Evolutionary conservation across 2,888 invertebrate genomes (phyloP).

Genomic region (Lomographa bimaculata): DNA sequence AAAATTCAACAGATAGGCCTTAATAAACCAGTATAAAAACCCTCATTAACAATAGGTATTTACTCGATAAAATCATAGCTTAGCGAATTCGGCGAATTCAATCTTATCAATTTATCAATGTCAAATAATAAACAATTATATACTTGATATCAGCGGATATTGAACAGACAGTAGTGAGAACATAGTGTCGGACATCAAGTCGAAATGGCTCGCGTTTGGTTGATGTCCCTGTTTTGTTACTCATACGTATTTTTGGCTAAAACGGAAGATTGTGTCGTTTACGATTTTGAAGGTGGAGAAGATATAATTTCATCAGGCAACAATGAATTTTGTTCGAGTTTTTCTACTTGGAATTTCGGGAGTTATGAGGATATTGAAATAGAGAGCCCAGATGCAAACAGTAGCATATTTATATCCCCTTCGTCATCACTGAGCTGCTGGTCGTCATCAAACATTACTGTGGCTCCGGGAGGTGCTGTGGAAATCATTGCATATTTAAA

Average conservation of each 20-base stretch:
- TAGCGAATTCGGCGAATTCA: conserved; percentile 13
- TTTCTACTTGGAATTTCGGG: conserved; percentile 21
- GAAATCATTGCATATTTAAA: conserved; percentile 42
- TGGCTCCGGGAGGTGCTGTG: conserved; percentile 31
- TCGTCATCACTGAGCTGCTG: conserved; percentile 20
- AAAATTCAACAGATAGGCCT: too few relatives aligned
- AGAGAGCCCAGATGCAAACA: conserved; percentile 8
- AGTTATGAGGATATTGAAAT: conserved; percentile 20
- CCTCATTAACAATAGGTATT: too few relatives aligned
- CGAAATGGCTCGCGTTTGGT: conserved; percentile 16
- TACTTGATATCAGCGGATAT: conserved; percentile 16
- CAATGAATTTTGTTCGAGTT: conserved; percentile 16
- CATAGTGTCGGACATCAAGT: conserved; percentile 16
- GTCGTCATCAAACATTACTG: conserved; percentile 18
- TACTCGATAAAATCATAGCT: conserved; percentile 7
- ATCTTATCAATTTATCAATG: conserved; percentile 24
- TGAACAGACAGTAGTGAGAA: conserved; percentile 13
- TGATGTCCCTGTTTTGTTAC: conserved; percentile 11
- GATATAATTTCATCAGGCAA: conserved; percentile 8
- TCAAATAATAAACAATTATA: conserved; percentile 13
- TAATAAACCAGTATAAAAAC: too few relatives aligned
- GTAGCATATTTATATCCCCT: conserved; percentile 24
- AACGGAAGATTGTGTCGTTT: conserved; percentile 35
- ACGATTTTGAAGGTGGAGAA: conserved; percentile 30
- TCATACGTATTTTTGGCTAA: conserved; percentile 7